Conservation (phyloP, 2,113 vertebrate genomes). For the Panthera tigris region DNA sequence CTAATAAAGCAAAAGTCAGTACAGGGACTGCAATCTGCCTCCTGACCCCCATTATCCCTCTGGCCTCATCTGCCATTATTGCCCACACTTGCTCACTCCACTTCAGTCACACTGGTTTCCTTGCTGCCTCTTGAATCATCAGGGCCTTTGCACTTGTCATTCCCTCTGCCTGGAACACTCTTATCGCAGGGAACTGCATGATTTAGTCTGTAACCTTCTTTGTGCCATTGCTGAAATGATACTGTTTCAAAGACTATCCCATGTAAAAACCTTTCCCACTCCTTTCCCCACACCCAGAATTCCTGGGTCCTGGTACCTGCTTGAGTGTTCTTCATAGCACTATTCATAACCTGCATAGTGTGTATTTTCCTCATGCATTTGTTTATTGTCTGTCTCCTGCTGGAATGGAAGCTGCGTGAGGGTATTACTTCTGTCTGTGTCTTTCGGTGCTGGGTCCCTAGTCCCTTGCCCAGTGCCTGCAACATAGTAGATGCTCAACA, state of each 20-base stretch:
- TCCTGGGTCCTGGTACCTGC: not conserved
- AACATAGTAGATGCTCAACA: not conserved
- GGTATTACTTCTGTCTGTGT: not conserved
- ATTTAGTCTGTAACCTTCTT: not conserved
- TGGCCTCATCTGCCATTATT: not conserved
- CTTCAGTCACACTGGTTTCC: not conserved
- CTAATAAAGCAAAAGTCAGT: not conserved
- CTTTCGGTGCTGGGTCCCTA: not conserved
- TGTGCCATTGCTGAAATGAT: not conserved
- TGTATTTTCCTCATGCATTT: not conserved
- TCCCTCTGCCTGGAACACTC: not conserved
- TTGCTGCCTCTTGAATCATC: not conserved
- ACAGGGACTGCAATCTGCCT: not conserved
- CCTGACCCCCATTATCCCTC: not conserved
- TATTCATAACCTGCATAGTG: not conserved
- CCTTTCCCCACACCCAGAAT: not conserved
- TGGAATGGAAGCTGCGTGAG: not conserved
- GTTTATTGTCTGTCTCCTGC: not conserved
- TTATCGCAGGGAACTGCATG: not conserved
- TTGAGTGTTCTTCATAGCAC: not conserved
- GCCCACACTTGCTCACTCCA: fast-evolving
- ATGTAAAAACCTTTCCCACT: not conserved
- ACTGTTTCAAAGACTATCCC: not conserved
- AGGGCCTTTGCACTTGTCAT: not conserved
- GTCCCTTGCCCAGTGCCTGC: not conserved